A percentile compares a stretch with the other conserved stretches of the same genome.
phyloP scores from a whole-genome alignment of 2,797 vertebrate species.

The Orientallactaga sibirica region DNA sequence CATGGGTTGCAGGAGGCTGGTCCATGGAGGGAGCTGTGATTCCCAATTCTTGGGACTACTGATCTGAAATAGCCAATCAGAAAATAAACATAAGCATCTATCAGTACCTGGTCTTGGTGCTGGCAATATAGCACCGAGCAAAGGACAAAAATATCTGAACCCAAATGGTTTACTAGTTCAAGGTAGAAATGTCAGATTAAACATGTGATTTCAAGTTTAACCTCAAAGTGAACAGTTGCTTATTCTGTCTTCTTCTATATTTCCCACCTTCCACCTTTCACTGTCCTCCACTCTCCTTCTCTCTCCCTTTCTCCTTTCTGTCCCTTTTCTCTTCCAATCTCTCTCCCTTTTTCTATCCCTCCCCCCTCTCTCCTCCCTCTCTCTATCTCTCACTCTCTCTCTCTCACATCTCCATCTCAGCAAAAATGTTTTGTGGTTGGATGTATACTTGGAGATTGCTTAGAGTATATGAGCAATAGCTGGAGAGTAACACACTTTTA shows the following conservation, averaged over 20 bases:
- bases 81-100: not conserved
- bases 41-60: not conserved
- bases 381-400: too few species aligned
- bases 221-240: too few species aligned
- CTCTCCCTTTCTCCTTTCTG: too few species aligned
- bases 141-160: not conserved
- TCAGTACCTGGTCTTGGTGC: not conserved
- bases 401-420: too few species aligned
- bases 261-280: not conserved
- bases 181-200: not conserved
- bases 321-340: too few species aligned
- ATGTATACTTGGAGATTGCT: rapidly evolving
- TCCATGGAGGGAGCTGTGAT: not conserved
- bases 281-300: too few species aligned
- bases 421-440: not conserved
- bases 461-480: not conserved
- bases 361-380: too few species aligned
- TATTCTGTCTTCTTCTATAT: not conserved
- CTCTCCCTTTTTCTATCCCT: too few species aligned
- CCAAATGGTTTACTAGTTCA: not conserved
- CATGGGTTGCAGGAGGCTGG: not conserved
- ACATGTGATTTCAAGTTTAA: not conserved
- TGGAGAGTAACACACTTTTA: not conserved
- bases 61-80: not conserved
- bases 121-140: not conserved